These are phyloP conservation scores for Liodrosophila aerea DNA, from an alignment of 2,888 invertebrate species.

Conservation along the genomic window DNA sequence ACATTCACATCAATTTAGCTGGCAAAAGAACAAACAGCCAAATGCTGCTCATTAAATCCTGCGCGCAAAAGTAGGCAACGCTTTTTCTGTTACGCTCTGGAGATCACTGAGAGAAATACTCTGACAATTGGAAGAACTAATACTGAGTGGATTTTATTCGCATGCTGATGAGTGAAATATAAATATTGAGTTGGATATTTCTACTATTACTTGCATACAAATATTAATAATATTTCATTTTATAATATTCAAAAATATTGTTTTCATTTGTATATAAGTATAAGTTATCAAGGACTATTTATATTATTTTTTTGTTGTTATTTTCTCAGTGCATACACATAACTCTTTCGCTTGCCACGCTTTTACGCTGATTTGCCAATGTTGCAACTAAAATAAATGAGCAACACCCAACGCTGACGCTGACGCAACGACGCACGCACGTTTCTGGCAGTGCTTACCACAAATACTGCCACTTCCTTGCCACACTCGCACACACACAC, in stretches of 20 bases:
- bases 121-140: too few species aligned
- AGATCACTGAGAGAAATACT: background rate
- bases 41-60: slow-evolving; percentile 46
- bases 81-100: slow-evolving; percentile 15
- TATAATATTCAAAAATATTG: too few species aligned
- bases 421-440: slow-evolving; percentile 39
- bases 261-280: too few species aligned
- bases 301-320: background rate
- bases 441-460: slow-evolving; percentile 30
- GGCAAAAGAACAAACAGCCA: background rate
- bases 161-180: too few species aligned
- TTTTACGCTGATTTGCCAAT: slow-evolving; percentile 22
- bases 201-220: too few species aligned
- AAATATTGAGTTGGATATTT: too few species aligned
- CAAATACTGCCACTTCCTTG: background rate
- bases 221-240: too few species aligned
- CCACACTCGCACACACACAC: background rate
- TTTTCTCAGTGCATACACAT: background rate
- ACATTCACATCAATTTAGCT: slow-evolving; percentile 1
- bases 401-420: slow-evolving; percentile 57
- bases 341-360: background rate
- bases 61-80: slow-evolving; percentile 43
- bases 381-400: slow-evolving; percentile 58
- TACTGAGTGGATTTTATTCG: too few species aligned
- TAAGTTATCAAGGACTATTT: too few species aligned